These are phyloP conservation scores for Drosophila equinoxialis DNA, from an alignment of 1,140 invertebrate genomes.

Conservation along the genomic window DNA sequence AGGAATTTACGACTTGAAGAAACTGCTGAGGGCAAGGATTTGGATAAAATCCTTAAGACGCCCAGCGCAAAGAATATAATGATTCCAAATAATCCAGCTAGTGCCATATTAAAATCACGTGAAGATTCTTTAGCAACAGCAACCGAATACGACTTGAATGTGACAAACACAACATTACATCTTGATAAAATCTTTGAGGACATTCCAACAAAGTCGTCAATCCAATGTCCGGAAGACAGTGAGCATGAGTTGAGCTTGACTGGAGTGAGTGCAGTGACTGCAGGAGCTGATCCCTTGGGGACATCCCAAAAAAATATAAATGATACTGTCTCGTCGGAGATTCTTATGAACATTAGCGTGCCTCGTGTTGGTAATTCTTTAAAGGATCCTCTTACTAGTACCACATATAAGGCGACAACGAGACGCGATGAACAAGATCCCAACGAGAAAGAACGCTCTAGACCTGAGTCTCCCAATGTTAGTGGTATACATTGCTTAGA, in stretches of 20 bases:
- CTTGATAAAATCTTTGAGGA: slow-evolving; percentile 72
- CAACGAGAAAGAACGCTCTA: slow-evolving; percentile 6
- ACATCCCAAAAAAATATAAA: slow-evolving; percentile 11
- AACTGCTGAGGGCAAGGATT: slow-evolving; percentile 12
- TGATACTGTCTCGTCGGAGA: slow-evolving; percentile 40
- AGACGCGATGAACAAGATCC: background rate
- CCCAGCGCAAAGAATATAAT: slow-evolving; percentile 71
- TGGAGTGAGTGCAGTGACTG: slow-evolving; percentile 21
- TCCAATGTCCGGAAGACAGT: slow-evolving; percentile 34
- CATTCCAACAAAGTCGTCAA: slow-evolving; percentile 44
- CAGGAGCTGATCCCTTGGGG: slow-evolving; percentile 38
- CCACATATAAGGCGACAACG: slow-evolving; percentile 43
- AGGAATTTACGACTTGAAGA: background rate
- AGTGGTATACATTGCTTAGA: slow-evolving; percentile 75
- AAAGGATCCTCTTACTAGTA: slow-evolving; percentile 65
- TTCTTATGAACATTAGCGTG: slow-evolving; percentile 28
- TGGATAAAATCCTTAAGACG: slow-evolving; percentile 63
- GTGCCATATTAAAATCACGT: slow-evolving; percentile 53
- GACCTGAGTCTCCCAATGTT: slow-evolving; percentile 43
- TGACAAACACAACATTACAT: slow-evolving; percentile 42
- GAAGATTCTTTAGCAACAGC: slow-evolving; percentile 22
- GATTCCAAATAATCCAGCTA: slow-evolving; percentile 71
- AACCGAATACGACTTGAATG: slow-evolving; percentile 70
- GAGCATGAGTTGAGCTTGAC: slow-evolving; percentile 60
- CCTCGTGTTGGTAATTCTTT: background rate